Evolutionary conservation across 2,797 vertebrate species (phyloP).

Genomic region (Prionace glauca): DNA sequence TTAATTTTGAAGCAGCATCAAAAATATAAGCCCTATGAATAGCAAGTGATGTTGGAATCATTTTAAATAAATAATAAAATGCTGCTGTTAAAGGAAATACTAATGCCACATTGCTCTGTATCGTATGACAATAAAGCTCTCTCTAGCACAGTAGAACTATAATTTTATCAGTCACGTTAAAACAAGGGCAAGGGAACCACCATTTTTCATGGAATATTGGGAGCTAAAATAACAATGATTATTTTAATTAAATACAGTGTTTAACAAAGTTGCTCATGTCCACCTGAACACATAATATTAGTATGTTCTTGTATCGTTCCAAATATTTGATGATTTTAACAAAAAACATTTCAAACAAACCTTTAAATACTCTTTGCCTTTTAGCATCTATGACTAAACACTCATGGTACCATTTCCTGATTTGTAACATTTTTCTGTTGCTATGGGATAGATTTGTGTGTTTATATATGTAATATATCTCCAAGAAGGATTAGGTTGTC

Average conservation of each 20-base stretch:
- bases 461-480: background rate
- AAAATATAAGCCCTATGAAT: slow-evolving; percentile 26
- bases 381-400: background rate
- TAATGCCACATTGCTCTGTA: background rate
- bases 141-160: background rate
- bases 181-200: background rate
- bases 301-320: background rate
- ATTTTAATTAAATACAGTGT: background rate
- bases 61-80: slow-evolving; percentile 34
- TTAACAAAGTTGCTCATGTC: background rate
- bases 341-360: background rate
- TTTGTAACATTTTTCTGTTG: slow-evolving; percentile 5
- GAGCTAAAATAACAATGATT: background rate
- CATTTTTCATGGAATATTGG: background rate
- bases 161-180: slow-evolving; percentile 11
- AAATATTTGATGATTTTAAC: background rate
- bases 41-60: slow-evolving; percentile 17
- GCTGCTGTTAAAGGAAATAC: background rate
- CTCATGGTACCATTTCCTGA: background rate
- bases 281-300: background rate
- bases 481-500: slow-evolving; percentile 52
- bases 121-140: background rate
- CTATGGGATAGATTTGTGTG: background rate
- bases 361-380: background rate
- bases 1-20: slow-evolving; percentile 36